A percentile compares a stretch with the other conserved stretches of the same genome.
These are phyloP conservation scores for Arge pagana DNA, from an alignment of 2,888 invertebrate genomes.

Conservation along the genomic window DNA sequence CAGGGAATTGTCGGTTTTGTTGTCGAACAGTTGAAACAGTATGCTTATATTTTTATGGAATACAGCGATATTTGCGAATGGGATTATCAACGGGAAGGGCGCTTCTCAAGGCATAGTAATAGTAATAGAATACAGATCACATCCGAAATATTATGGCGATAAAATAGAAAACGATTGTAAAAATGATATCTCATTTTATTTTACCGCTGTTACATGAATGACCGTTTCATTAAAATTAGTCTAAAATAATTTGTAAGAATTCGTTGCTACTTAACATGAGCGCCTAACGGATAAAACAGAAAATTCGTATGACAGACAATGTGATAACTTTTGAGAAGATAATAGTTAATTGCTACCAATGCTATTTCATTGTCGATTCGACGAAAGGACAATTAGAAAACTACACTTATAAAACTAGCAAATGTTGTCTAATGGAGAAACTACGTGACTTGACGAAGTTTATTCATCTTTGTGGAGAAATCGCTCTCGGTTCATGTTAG, in stretches of 20 bases:
- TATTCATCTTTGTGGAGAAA: background rate
- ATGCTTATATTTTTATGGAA: too few relatives aligned
- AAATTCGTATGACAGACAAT: background rate
- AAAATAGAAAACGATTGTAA: background rate
- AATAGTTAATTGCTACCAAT: background rate
- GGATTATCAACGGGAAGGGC: too few relatives aligned
- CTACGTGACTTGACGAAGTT: constrained; percentile 6
- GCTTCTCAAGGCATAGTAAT: too few relatives aligned
- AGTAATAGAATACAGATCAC: too few relatives aligned
- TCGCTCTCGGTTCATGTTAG: background rate
- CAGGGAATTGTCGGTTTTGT: too few relatives aligned
- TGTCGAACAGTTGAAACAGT: too few relatives aligned
- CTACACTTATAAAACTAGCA: background rate
- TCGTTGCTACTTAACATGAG: constrained; percentile 14
- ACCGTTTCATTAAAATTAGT: constrained; percentile 12
- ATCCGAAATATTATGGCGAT: too few relatives aligned
- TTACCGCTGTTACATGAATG: constrained; percentile 9
- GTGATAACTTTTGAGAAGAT: background rate
- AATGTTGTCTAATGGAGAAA: background rate
- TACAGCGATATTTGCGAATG: too few relatives aligned
- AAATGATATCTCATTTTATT: constrained; percentile 13
- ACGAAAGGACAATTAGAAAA: background rate
- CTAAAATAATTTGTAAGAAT: constrained; percentile 15
- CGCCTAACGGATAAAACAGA: constrained; percentile 1
- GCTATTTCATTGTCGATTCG: constrained; percentile 9